These are phyloP conservation scores for Heliothis peltigera DNA, from an alignment of 2,888 invertebrate species.

Conservation along the genomic window DNA sequence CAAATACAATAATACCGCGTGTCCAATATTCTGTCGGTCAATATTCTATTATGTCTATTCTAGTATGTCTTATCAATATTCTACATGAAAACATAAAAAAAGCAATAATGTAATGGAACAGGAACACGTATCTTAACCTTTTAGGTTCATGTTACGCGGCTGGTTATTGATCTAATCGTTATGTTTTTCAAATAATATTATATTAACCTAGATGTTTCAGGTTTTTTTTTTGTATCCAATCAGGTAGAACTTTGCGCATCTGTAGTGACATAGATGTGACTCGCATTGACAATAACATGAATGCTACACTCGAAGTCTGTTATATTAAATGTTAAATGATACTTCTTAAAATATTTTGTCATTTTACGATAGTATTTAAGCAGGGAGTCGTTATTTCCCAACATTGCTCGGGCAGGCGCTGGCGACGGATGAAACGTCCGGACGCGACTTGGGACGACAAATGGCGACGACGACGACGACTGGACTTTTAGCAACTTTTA, in stretches of 20 bases:
- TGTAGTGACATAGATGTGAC: slow-evolving; percentile 1
- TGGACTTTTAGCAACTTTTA: slow-evolving; percentile 48
- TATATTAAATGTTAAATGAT: slow-evolving; percentile 3
- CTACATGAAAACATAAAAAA: not conserved
- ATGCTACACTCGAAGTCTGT: not conserved
- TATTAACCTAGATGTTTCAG: not conserved
- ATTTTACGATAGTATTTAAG: slow-evolving; percentile 3
- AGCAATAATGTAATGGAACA: not conserved
- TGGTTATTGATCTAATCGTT: too few relatives aligned
- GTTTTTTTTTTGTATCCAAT: too few relatives aligned
- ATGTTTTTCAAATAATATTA: too few relatives aligned
- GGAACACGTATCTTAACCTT: not conserved
- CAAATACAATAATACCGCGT: slow-evolving; percentile 22
- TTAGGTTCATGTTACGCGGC: not conserved
- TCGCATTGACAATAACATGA: not conserved
- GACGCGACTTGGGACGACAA: slow-evolving; percentile 25
- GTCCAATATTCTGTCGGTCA: too few relatives aligned
- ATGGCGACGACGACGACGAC: too few relatives aligned
- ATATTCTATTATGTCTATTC: too few relatives aligned
- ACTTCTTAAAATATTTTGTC: not conserved
- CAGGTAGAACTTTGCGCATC: slow-evolving; percentile 39
- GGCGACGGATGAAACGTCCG: slow-evolving; percentile 40
- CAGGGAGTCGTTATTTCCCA: slow-evolving; percentile 44
- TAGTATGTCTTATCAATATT: slow-evolving; percentile 27
- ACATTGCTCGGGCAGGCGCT: slow-evolving; percentile 6